Evolutionary conservation across 1,140 invertebrate species (phyloP), one percentile per base, ranked within the genome.

Genomic region (Oreohelix idahoensis): DNA sequence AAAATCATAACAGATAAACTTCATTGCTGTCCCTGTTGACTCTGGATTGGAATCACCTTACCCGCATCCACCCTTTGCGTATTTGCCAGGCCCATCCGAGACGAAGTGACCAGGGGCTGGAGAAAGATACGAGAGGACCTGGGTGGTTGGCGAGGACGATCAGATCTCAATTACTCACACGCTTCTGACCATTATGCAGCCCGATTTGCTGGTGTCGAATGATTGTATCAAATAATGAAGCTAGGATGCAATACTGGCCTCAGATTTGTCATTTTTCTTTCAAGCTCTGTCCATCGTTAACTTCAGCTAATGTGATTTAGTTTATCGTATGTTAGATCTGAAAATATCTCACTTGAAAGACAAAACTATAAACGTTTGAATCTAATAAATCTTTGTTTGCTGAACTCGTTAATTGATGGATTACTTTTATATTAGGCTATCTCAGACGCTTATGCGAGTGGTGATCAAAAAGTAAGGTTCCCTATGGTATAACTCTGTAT

Each of bases 1-100:
- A 66, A 79, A 36, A 77, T 58, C 75, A 79, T 79, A 58, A 79
- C 58, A 79, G 58, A 79, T 79, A 58, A 79, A 79, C 51, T 79
- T 79, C 77, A 79, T 39, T 26, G 51, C 63, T 79, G 58, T 38
- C 36, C 77, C 58, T 10, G 53, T 26, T 51, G 39, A 45, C 74
- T 35, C 29, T n/a, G 74, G 45, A n/a, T 45, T 51, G 15, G 15
- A 51, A 35, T 26, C 2, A 29, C 42, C 45, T 29, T 32, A 66
- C 26, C 63, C 29, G 32, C 63, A 32, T 32, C 29, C 29, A 8
- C 1, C 63, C 17, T 17, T 32, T 32, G 63, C 2, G 29, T 32
- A 17, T 66, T 32, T 32, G 8, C 29, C 63, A 32, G 63, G 63
- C 32, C 29, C 63, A 66, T 32, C 8, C 5, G 63, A 32, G n/a